A percentile compares a stretch with the other conserved stretches of the same genome.
These are phyloP conservation scores for Eupsittula cactorum DNA, from an alignment of 2,113 vertebrate genomes.

Conservation along the genomic window DNA sequence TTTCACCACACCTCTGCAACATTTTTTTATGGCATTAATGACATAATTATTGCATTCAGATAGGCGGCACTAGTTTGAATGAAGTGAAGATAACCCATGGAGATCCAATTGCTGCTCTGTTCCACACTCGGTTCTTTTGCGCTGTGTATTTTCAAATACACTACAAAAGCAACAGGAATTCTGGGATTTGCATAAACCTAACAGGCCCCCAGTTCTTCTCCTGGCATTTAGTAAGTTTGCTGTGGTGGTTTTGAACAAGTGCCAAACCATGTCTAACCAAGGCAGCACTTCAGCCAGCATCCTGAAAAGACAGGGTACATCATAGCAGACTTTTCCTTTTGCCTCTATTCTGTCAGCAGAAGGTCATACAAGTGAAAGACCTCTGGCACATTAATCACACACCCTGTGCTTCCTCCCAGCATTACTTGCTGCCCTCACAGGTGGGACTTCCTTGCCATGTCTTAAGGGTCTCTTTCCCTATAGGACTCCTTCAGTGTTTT, in stretches of 20 bases:
- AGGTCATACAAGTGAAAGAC: background rate
- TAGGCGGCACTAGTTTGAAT: background rate
- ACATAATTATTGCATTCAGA: conserved; percentile 40
- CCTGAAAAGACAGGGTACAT: background rate
- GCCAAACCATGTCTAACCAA: background rate
- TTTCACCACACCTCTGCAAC: background rate
- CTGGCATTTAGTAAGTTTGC: conserved; percentile 34
- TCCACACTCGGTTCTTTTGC: conserved; percentile 6
- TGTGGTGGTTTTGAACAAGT: conserved; percentile 30
- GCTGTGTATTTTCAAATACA: conserved; percentile 42
- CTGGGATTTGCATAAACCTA: conserved; percentile 48
- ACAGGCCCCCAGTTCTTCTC: conserved; percentile 48
- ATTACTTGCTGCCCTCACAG: background rate
- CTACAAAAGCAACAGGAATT: conserved; percentile 61
- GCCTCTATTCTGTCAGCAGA: background rate
- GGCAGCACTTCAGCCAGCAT: background rate
- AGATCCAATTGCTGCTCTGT: conserved; percentile 44
- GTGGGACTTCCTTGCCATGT: background rate
- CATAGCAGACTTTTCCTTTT: background rate
- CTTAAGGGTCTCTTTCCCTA: background rate
- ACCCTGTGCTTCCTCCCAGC: background rate
- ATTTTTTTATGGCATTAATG: background rate
- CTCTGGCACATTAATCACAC: background rate
- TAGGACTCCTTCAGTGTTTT: background rate
- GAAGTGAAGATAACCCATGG: conserved; percentile 15